phyloP scores from a whole-genome alignment of 1,140 invertebrate genomes.

The Tetramorium parvispinum region DNA sequence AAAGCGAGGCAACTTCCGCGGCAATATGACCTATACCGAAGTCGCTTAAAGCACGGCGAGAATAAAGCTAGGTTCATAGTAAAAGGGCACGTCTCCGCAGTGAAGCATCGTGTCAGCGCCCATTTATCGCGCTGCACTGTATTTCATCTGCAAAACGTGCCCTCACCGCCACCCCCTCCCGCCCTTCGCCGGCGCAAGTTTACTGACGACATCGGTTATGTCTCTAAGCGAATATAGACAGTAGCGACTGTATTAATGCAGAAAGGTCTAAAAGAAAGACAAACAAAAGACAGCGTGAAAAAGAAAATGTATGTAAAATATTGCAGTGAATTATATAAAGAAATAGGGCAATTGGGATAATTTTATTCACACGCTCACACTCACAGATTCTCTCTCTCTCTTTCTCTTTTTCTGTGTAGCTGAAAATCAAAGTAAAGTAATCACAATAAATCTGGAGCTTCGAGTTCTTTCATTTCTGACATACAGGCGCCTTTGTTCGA shows the following conservation, averaged over 20 bases:
- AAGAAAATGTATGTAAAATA: not conserved
- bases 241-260: not conserved
- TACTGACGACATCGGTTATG: not conserved
- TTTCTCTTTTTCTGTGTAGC: no score
- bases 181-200: not conserved
- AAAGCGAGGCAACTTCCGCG: constrained; percentile 31
- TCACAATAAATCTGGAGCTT: not conserved
- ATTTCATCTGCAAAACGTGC: constrained; percentile 46
- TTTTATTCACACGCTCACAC: no score
- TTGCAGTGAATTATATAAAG: not conserved
- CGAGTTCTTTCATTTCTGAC: not conserved
- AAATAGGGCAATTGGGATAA: no score
- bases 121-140: constrained; percentile 48
- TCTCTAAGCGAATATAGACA: constrained; percentile 25
- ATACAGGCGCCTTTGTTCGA: not conserved
- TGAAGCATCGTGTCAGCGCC: constrained; percentile 37
- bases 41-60: constrained; percentile 24
- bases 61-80: constrained; percentile 48
- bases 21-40: constrained; percentile 31
- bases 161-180: not conserved
- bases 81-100: constrained; percentile 46
- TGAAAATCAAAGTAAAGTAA: not conserved
- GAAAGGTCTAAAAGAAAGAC: not conserved
- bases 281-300: not conserved
- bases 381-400: no score